phyloP scores from a whole-genome alignment of 2,797 vertebrate species.

The Rhinichthys osculus region DNA sequence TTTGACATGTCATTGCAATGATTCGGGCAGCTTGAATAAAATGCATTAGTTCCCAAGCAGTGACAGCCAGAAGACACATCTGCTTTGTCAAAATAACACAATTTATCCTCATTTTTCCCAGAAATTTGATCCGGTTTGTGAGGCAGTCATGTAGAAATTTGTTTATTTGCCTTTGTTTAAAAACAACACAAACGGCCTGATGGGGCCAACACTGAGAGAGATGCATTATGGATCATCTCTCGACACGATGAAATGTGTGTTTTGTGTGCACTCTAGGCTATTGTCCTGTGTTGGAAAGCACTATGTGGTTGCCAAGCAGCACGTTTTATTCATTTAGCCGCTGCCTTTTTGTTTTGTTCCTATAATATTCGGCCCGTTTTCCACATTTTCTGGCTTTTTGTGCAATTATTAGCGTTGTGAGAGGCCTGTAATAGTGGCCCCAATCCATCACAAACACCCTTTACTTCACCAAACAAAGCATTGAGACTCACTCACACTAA shows the following conservation, averaged over 20 bases:
- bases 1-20: slow-evolving; percentile 23
- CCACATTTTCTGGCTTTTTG: slow-evolving; percentile 14
- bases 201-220: slow-evolving; percentile 52
- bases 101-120: slow-evolving; percentile 7
- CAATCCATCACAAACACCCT: slow-evolving; percentile 19
- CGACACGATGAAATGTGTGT: slow-evolving; percentile 23
- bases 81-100: slow-evolving; percentile 16
- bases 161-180: slow-evolving; percentile 55
- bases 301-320: slow-evolving; percentile 57
- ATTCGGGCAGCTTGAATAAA: slow-evolving; percentile 21
- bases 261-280: slow-evolving; percentile 32
- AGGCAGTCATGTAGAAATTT: slow-evolving; percentile 38
- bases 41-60: slow-evolving; percentile 1
- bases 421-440: slow-evolving; percentile 15
- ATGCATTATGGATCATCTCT: slow-evolving; percentile 63
- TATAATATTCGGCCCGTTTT: slow-evolving; percentile 13
- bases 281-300: slow-evolving; percentile 48
- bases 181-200: slow-evolving; percentile 16
- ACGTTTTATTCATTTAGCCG: slow-evolving; percentile 47
- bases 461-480: slow-evolving; percentile 28
- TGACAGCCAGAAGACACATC: background rate
- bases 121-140: slow-evolving; percentile 29
- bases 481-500: slow-evolving; percentile 33
- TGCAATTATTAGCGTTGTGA: slow-evolving; percentile 24
- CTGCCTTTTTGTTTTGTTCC: slow-evolving; percentile 6